Base-by-base conservation (phyloP, 1,140 invertebrate genomes). In the Drosophila takahashii region DNA sequence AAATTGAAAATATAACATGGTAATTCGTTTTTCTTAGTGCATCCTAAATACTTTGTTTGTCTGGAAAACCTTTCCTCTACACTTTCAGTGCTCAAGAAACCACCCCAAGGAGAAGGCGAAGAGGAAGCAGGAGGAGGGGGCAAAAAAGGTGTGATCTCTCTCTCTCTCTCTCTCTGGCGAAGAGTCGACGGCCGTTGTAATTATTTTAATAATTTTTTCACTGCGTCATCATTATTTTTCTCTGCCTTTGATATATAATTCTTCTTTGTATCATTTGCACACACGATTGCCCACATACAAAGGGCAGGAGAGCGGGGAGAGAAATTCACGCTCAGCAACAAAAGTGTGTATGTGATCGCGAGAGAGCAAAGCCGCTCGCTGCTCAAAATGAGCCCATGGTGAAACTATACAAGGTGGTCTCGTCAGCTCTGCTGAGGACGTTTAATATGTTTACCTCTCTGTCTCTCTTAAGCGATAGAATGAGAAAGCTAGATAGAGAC, bases 211-310 rank as follows among this genome's bases (percentile, higher is more conserved):
- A 89, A 51, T 65, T 67, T 67, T 87, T 89, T 89, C 72, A 87
- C 85, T 89, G 84, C 84, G 84, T 89, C 84, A 89, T 89, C 84
- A 89, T 89, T 89, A 89, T 89, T 89, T 89, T 89, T 79, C 81
- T 89, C 80, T 59, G 85, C 85, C 73, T 89, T 89, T 87, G 83
- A 87, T 89, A 89, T 87, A 89, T 87, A 84, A 77, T 84, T 90
- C 72, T 83, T 87, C 84, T 90, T 89, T 90, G 80, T 87, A 87
- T 89, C 85, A 87, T 87, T 89, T 87, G 79, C 80, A 89, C 83
- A 87, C 83, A 87, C 83, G 81, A 85, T 80, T 84, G 79, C 69
- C 66, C 81, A 73, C 62, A 69, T 53, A 62, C 47, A 64, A 60
- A 50, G 44, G 60, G 56, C 13, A 4, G 58, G 16, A 53, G 48